Evolutionary conservation across 2,113 vertebrate genomes (phyloP), one percentile per base, ranked within the genome.

Genomic region (Atherinomorus stipes): DNA sequence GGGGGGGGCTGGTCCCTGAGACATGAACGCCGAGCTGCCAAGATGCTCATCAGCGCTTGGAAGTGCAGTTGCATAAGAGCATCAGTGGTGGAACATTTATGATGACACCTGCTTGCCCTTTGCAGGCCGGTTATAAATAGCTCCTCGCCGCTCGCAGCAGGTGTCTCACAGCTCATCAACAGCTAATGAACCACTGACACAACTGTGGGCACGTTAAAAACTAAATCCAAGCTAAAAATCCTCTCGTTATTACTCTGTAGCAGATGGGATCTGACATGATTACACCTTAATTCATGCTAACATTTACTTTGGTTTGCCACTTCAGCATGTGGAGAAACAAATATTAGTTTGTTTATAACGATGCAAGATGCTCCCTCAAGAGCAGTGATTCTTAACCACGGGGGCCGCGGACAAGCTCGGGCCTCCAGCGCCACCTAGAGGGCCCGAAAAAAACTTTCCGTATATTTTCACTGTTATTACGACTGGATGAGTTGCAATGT

Each of bases 41-140:
- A 42, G 56, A 42, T 64, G 44, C 69, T 80, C 76, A 65, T 64
- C 71, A 11, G 49, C 1, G 45, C 56, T 65, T 8, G 13, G 73
- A 76, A 59, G 37, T 49, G 61, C 31, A 16, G 59, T 81, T 83
- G 52, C 79, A 37, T 71, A 83, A 80, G 34, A 67, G 44, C 60
- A 28, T 70, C 70, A 34, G 44, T 2, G 72, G 71, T 66, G 69
- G 61, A 75, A 64, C 76, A 59, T 78, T 75, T 83, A 74, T 80
- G 76, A 89, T 63, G 82, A 84, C 31, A 47, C 62, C 7, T 3
- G 58, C 54, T 38, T 66, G 72, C 59, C 88, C 74, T 88, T 84
- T 80, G 71, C 78, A 69, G 79, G 11, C 50, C 6, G 72, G 53
- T 76, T 91, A 89, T 84, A 84, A 88, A 88, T 91, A 91, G 80